phyloP scores from a whole-genome alignment of 1,140 invertebrate genomes.

The Ceratitis capitata region DNA sequence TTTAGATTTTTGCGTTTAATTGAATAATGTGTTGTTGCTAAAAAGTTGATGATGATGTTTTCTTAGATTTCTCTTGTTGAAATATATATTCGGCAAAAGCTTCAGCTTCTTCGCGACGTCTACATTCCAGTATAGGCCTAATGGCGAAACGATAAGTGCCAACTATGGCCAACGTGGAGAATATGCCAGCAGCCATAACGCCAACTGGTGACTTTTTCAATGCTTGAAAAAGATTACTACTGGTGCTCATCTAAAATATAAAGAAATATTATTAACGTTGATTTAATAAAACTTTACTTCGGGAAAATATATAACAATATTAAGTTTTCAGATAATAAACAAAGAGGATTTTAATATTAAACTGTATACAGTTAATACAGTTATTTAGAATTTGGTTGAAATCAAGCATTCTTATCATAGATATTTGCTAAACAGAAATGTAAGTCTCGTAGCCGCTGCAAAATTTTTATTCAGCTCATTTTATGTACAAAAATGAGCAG shows the following conservation, averaged over 20 bases:
- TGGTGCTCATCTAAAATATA: slow-evolving; percentile 63
- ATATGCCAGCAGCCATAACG: slow-evolving; percentile 61
- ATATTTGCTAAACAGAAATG: too few relatives aligned
- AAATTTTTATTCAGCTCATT: too few relatives aligned
- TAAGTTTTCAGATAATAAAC: too few relatives aligned
- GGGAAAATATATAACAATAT: too few relatives aligned
- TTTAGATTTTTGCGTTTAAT: not conserved
- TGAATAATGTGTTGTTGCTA: not conserved
- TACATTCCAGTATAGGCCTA: slow-evolving; percentile 51
- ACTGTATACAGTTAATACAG: too few relatives aligned
- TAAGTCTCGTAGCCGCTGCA: too few relatives aligned
- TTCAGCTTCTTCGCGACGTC: slow-evolving; percentile 55
- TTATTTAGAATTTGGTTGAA: too few relatives aligned
- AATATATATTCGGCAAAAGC: slow-evolving; percentile 60
- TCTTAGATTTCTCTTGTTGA: slow-evolving; percentile 50
- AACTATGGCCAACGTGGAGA: slow-evolving; percentile 50
- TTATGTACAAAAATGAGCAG: too few relatives aligned
- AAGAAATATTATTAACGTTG: slow-evolving; percentile 44
- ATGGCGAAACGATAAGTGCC: slow-evolving; percentile 54
- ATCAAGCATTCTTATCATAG: too few relatives aligned
- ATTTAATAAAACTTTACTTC: slow-evolving; percentile 50
- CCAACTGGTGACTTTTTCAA: slow-evolving; percentile 58
- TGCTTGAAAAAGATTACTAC: slow-evolving; percentile 58
- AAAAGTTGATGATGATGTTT: not conserved
- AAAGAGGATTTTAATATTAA: too few relatives aligned